Conservation (phyloP, 2,888 invertebrate genomes). For the Caenorhabditis sp. region DNA sequence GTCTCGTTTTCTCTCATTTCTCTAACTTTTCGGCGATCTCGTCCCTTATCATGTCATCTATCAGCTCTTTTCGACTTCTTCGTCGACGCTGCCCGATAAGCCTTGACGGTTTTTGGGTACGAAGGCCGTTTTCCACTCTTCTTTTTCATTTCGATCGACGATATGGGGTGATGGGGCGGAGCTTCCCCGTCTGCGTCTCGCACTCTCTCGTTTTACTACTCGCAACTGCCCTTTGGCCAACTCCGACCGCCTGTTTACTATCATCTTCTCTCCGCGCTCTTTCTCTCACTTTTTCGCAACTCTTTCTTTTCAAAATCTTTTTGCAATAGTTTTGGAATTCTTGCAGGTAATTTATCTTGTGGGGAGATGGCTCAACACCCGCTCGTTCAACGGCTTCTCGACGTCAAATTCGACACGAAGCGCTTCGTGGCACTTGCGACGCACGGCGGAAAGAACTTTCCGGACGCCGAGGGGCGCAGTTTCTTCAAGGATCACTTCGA, state of each 20-base stretch:
- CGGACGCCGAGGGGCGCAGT: conserved; percentile 60
- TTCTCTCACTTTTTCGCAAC: conserved; percentile 10
- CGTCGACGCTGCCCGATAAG: conserved; percentile 17
- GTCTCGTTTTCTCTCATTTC: conserved; percentile 16
- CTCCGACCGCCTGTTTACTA: conserved; percentile 36
- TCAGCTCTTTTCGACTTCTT: conserved; percentile 9
- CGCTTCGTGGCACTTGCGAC: conserved; percentile 59
- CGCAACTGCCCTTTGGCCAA: conserved; percentile 22
- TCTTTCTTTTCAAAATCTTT: neutral
- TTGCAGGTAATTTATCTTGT: conserved; percentile 49
- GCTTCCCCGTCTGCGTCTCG: neutral
- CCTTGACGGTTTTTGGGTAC: conserved; percentile 18
- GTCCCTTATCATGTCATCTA: conserved; percentile 9
- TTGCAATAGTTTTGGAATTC: neutral
- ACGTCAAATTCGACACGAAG: conserved; percentile 64
- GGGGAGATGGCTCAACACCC: conserved; percentile 51
- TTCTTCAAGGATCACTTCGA: conserved; percentile 73
- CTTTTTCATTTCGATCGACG: conserved; percentile 23
- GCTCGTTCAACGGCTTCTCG: conserved; percentile 56
- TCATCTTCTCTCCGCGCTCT: neutral
- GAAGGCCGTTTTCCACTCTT: conserved; percentile 42
- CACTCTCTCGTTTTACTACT: conserved; percentile 25
- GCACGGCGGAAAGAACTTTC: conserved; percentile 65
- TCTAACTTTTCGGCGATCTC: conserved; percentile 11
- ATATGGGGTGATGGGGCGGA: conserved; percentile 61